Evolutionary conservation across 2,888 invertebrate genomes (phyloP).

Genomic region (Campopleginae sp.): DNA sequence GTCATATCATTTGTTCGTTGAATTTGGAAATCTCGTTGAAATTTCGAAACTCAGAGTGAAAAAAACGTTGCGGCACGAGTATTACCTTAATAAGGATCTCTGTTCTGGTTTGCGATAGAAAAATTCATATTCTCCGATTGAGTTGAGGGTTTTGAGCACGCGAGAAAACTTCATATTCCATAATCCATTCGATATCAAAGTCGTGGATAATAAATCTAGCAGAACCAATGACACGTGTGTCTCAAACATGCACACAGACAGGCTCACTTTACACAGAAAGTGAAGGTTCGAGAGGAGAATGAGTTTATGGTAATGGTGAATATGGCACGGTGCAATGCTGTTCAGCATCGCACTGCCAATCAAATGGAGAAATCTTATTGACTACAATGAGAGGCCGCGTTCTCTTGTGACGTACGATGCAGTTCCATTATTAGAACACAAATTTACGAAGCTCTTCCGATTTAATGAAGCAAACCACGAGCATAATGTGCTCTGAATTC

Average conservation of each 20-base stretch:
- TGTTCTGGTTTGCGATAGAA: background rate
- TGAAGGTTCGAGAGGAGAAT: conserved; percentile 14
- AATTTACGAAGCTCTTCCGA: background rate
- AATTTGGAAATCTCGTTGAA: no score
- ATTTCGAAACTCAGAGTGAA: no score
- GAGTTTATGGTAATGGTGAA: conserved; percentile 14
- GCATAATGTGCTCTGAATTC: background rate
- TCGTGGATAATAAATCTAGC: conserved; percentile 12
- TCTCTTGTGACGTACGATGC: background rate
- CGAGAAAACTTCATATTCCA: background rate
- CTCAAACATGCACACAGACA: background rate
- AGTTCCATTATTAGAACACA: background rate
- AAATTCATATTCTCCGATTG: background rate
- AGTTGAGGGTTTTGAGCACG: background rate
- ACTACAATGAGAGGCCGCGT: conserved; percentile 1
- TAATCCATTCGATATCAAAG: conserved; percentile 15
- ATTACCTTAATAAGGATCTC: background rate
- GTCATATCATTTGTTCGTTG: no score
- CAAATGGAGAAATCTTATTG: conserved; percentile 36
- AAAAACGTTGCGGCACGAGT: no score
- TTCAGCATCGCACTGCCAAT: conserved; percentile 1
- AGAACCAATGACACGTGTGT: background rate
- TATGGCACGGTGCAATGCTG: conserved; percentile 3
- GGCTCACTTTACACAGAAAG: background rate
- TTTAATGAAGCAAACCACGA: background rate